Base-by-base conservation (phyloP, 2,113 vertebrate genomes). In the Chamaea fasciata region DNA sequence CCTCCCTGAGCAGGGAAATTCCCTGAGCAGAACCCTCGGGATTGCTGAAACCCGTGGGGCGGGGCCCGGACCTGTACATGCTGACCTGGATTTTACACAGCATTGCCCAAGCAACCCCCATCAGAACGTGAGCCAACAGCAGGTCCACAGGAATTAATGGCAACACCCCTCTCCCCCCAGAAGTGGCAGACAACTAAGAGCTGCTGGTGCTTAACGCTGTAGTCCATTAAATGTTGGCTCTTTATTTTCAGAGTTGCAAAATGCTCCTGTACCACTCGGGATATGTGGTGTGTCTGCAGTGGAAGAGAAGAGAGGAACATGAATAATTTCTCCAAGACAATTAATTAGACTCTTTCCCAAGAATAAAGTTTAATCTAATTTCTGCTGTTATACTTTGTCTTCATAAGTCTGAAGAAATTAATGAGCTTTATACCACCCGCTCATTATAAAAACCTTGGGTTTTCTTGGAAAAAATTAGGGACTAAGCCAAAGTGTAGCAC, bases 361-460 rank as follows among this genome's bases (percentile, higher is more conserved):
- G 78, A 75, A 95, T 80, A 65, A 81, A 95, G 70, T 80, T 73
- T 69, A 76, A 85, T 90, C 82, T 77, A 6, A 83, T 96, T 91
- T 91, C 78, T 87, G 57, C 82, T 77, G 68, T 63, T 91, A 50
- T 4, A 70, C 31, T 91, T 88, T 16, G 64, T 91, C 87, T 92
- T 93, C 82, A 86, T 91, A 60, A 90, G 78, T 68, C 91, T 84
- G 87, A 77, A 83, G 24, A 93, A 94, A 83, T 52, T 20, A 80
- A 92, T 70, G 87, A 92, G 82, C 59, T 83, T 91, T 26, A 47
- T 57, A 62, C 5, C 67, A 91, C 63, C 18, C 12, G 42, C 3
- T 3, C 70, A 56, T 20, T 17, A 88, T 10, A 41, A 85, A 94
- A 88, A 52, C 27, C 71, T 74, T 79, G n/a, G 16, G 24, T 42